Evolutionary conservation across 2,113 vertebrate genomes (phyloP).

Genomic region (Pluvianellus socialis): DNA sequence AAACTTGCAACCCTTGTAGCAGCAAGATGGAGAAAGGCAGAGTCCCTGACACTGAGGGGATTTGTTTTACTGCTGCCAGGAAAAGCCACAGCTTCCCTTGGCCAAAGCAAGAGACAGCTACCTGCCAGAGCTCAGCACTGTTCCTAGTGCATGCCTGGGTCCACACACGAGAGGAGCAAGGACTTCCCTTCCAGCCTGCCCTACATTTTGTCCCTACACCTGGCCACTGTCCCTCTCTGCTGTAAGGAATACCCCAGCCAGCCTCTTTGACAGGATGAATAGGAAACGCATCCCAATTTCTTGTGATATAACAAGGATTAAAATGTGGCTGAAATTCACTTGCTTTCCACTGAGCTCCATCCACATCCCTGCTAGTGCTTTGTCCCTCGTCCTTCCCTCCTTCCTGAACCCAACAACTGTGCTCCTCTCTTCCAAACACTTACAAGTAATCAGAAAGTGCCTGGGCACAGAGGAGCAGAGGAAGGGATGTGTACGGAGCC

Average conservation of each 20-base stretch:
- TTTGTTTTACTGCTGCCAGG: neutral
- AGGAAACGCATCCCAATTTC: neutral
- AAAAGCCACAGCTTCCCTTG: neutral
- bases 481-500: neutral
- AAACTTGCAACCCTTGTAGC: neutral
- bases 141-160: neutral
- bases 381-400: neutral
- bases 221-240: neutral
- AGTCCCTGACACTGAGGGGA: neutral
- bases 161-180: rapidly evolving
- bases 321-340: neutral
- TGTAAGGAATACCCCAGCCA: neutral
- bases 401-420: neutral
- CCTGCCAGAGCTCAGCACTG: neutral
- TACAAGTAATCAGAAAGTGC: neutral
- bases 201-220: neutral
- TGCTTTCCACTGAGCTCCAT: neutral
- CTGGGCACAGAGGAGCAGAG: neutral
- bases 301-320: neutral
- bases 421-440: neutral
- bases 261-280: neutral
- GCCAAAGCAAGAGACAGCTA: neutral
- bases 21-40: neutral
- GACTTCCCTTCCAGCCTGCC: neutral
- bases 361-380: neutral